A percentile compares a stretch with the other conserved stretches of the same genome.
Conservation (phyloP, 2,797 vertebrate species). For the Hoplostethus mediterraneus region DNA sequence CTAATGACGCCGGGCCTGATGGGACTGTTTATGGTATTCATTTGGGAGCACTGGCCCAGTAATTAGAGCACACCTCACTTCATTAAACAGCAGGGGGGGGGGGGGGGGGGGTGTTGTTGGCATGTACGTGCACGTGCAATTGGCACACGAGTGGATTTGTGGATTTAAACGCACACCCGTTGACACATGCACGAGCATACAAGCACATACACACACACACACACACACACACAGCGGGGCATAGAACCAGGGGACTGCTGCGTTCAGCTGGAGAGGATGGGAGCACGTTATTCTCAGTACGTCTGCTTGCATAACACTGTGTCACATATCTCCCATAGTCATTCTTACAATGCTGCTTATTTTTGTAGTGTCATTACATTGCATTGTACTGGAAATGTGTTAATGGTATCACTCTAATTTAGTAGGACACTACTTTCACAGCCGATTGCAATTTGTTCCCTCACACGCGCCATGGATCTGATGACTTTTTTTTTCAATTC, state of each 20-base stretch:
- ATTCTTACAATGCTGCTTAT: slow-evolving; percentile 16
- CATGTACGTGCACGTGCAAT: slow-evolving; percentile 11
- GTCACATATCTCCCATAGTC: slow-evolving; percentile 5
- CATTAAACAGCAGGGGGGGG: slow-evolving; percentile 75
- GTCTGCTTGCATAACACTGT: slow-evolving; percentile 20
- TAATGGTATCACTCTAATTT: slow-evolving; percentile 13
- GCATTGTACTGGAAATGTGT: neutral
- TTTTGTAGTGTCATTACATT: slow-evolving; percentile 11
- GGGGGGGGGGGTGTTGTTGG: slow-evolving; percentile 17
- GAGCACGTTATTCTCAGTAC: slow-evolving; percentile 34
- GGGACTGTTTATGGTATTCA: slow-evolving; percentile 82
- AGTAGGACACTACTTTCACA: no score
- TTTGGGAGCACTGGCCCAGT: slow-evolving; percentile 78
- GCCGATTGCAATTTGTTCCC: no score
- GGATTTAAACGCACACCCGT: slow-evolving; percentile 15
- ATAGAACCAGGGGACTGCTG: neutral
- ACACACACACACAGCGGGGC: slow-evolving; percentile 7
- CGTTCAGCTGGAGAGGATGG: neutral
- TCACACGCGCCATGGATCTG: no score
- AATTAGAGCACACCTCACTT: slow-evolving; percentile 83
- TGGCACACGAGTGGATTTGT: neutral
- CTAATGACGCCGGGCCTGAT: slow-evolving; percentile 82
- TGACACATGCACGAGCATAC: slow-evolving; percentile 8
- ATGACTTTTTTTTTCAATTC: no score
- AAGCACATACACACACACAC: neutral